Evolutionary conservation across 2,888 invertebrate species (phyloP).

Genomic region (Arrhopalites spinosus): DNA sequence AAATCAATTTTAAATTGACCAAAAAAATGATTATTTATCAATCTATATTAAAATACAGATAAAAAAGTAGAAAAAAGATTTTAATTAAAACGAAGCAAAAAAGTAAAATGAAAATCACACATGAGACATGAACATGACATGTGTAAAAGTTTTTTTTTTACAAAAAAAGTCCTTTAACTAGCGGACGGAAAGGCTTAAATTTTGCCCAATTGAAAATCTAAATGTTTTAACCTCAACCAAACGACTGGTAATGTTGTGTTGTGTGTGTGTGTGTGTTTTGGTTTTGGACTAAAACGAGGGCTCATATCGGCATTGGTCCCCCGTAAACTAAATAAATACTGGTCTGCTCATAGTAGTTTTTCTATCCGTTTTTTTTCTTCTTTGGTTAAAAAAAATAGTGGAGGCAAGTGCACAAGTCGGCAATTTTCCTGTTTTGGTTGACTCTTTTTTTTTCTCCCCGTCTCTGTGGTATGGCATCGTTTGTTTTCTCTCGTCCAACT

Average conservation of each 20-base stretch:
- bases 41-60: too few relatives aligned
- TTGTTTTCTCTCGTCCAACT: slow-evolving; percentile 36
- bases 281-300: slow-evolving; percentile 21
- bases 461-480: slow-evolving; percentile 25
- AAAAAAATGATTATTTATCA: too few relatives aligned
- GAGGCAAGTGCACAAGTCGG: slow-evolving; percentile 25
- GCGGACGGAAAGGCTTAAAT: slow-evolving; percentile 16
- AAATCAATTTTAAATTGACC: too few relatives aligned
- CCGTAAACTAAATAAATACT: slow-evolving; percentile 37
- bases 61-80: too few relatives aligned
- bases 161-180: background rate
- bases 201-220: slow-evolving; percentile 20
- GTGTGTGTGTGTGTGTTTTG: background rate
- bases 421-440: slow-evolving; percentile 33
- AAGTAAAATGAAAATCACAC: too few relatives aligned
- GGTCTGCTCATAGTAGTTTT: too few relatives aligned
- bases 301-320: slow-evolving; percentile 38
- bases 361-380: too few relatives aligned
- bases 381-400: too few relatives aligned
- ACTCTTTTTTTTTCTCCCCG: slow-evolving; percentile 26
- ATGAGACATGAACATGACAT: too few relatives aligned
- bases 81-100: too few relatives aligned
- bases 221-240: background rate
- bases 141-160: too few relatives aligned
- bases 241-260: slow-evolving; percentile 5